Base-by-base conservation (phyloP, 2,888 invertebrate species). In the Zygothrica quintamaculata region DNA sequence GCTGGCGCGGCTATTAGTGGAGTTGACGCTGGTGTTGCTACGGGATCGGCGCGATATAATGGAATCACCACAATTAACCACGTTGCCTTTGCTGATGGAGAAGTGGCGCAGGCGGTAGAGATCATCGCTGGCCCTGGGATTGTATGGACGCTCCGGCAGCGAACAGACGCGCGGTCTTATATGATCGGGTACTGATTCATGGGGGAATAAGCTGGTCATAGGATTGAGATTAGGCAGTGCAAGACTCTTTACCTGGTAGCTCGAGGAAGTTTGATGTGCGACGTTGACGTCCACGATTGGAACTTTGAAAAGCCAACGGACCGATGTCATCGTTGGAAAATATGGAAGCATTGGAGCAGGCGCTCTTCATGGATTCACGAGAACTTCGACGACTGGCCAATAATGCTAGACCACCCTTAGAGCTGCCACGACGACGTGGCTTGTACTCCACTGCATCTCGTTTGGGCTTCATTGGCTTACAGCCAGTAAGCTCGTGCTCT, bases 41-140 rank as follows among this genome's bases (percentile, higher is more conserved):
- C 96, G 93, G 57, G 96, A 96, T 34, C 96, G 92, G 6, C 96
- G 92, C 75, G 96, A 96, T 89, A 96, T 96, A 82, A 97, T 96
- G 55, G 96, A 96, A 91, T 97, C 97, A 0, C 97, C 97, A 76
- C 96, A 96, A 92, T 97, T 97, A 74, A 97, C 96, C 25, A 97
- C 96, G 11, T 95, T 94, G 0, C 97, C 97, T 90, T 96, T 96
- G 88, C 95, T 95, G 89, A 97, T 97, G 90, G 95, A 96, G 92
- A 97, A 97, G 59, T 95, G 96, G 1, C 97, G 92, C 61, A 97
- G 93, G 25, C 96, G 93, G 92, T 97, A 97, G 56, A 97, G 93
- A 91, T 97, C 96, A 84, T 96, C 96, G 39, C 96, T 95, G 11
- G 94, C 93, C 1, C 96, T 93, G 11, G 96, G 96, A 92, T 96